Percentiles rank a stretch among this genome's conserved stretches.
These are phyloP conservation scores for Echinarachnius parma DNA, from an alignment of 53 echinoderm and acorn worm species.

Conservation along the genomic window DNA sequence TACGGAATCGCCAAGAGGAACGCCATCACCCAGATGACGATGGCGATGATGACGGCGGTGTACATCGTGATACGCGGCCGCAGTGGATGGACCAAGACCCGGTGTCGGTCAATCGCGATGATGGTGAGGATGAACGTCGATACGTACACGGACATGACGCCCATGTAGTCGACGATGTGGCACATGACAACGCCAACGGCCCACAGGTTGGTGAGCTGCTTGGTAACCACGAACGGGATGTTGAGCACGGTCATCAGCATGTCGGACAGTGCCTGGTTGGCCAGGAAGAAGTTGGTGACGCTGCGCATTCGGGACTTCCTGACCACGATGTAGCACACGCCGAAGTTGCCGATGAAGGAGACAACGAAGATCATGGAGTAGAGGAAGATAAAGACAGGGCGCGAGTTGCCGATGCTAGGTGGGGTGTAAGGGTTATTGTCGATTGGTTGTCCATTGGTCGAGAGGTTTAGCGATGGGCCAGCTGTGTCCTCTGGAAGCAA, in stretches of 20 bases:
- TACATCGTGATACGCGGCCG: slow-evolving; percentile 82
- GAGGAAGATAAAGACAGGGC: slow-evolving; percentile 64
- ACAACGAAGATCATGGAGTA: slow-evolving; percentile 67
- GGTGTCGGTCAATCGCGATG: slow-evolving; percentile 90
- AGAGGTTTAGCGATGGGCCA: background rate
- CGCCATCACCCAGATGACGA: slow-evolving; percentile 75
- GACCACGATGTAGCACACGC: slow-evolving; percentile 78
- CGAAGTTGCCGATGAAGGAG: slow-evolving; percentile 78
- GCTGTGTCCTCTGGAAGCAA: background rate
- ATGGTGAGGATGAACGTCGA: slow-evolving; percentile 90
- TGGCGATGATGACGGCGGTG: slow-evolving; percentile 67
- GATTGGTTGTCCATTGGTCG: background rate
- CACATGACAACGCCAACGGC: slow-evolving; percentile 78
- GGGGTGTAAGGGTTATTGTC: background rate
- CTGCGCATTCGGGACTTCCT: slow-evolving; percentile 82
- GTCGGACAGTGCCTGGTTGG: slow-evolving; percentile 88
- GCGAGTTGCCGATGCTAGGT: slow-evolving; percentile 9
- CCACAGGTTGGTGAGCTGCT: slow-evolving; percentile 66
- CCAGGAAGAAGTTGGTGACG: slow-evolving; percentile 91
- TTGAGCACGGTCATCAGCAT: slow-evolving; percentile 81
- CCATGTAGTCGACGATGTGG: slow-evolving; percentile 79
- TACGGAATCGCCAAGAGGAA: slow-evolving; percentile 64
- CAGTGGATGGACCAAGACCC: slow-evolving; percentile 84
- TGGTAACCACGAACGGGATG: slow-evolving; percentile 78
- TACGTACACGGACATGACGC: slow-evolving; percentile 81